Base-by-base conservation (phyloP, 2,113 vertebrate genomes). In the Dipodomys spectabilis region DNA sequence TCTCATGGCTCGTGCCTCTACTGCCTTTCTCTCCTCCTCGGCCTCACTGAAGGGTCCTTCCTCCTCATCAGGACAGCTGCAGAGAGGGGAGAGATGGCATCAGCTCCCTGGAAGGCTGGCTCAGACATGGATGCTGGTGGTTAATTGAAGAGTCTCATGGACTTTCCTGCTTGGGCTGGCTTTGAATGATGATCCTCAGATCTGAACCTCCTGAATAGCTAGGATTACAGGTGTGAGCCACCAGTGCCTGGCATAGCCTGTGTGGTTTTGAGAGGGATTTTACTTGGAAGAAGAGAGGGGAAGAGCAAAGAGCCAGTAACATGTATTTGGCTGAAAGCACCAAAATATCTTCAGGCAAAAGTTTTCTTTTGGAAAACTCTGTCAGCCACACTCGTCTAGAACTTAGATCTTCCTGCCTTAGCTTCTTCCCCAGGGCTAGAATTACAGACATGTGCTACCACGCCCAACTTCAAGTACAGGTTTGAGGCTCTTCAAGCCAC, bases 21-120 rank as follows among this genome's bases (percentile, higher is more conserved):
- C 85, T 89, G 94, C 84, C 77, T 93, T 97, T 79, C 91, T 97
- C n/a, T 98, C 98, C 90, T 98, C 98, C 90, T 99, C 99, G 6
- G 98, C 98, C 93, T 99, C 99, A 16, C 97, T 98, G 91, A 98
- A 97, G 5, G 98, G 96, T 20, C 97, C 98, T 89, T 98, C 98
- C 86, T 99, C 99, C 80, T 98, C 98, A 6, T 98, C 98, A 25
- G 99, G 99, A 92, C 99, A 99, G 96, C 99, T 99, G 94, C 22
- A 90, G 86, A 73, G 19, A 90, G 32, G 30, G 60, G 79, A 80
- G 22, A 84, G 62, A 71, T 8, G 86, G 80, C 6, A 1, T 53
- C 18, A 2, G 35, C 57, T 62, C 68, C 0, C 0, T 1, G 60
- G 12, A 60, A 1, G 32, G 60, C 82, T 5, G 8, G 18, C 62